Evolutionary conservation across 2,797 vertebrate genomes (phyloP), one percentile per base, ranked within the genome.

Genomic region (Astyanax mexicanus): DNA sequence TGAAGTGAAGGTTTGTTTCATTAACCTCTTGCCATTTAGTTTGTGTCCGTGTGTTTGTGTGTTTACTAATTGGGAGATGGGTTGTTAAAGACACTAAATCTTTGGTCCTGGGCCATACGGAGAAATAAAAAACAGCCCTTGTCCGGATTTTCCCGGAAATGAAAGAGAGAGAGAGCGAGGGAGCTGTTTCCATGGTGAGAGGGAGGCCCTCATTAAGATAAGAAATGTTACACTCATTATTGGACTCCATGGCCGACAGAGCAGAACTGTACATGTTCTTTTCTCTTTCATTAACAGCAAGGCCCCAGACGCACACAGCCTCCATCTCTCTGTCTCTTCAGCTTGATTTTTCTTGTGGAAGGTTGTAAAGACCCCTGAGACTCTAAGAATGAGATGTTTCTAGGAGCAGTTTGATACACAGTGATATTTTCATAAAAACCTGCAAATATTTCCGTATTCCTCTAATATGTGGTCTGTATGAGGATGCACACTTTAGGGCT

Each of bases 21-120:
- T 32, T 57, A 17, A 12, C n/a, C 6, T 7, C 44, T 42, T 29
- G 21, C 15, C 0, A 52, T 12, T 35, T 21, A 2, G 1, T 60
- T 32, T 37, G 60, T 64, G 35, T 64, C 2, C 45, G 62, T 67
- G 29, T 54, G 32, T 55, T 35, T 74, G 61, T 58, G 51, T 75
- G 47, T 66, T 37, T 35, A 35, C 35, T 32, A 21, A 47, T 29
- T n/a, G 8, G 7, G n/a, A 72, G 27, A 21, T 37, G 3, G 45
- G 13, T 23, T 45, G 1, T 27, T 23, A 71, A 60, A 32, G 11
- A 23, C 12, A 47, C 19, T 37, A 42, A 25, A 64, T 44, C 35
- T 38, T 40, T 61, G 58, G 61, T 61, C 32, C 61, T 15, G 37
- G 38, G 12, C 21, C 37, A 19, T 4, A 19, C 21, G n/a, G n/a